phyloP scores from a whole-genome alignment of 2,113 vertebrate genomes.

The Rynchops niger region DNA sequence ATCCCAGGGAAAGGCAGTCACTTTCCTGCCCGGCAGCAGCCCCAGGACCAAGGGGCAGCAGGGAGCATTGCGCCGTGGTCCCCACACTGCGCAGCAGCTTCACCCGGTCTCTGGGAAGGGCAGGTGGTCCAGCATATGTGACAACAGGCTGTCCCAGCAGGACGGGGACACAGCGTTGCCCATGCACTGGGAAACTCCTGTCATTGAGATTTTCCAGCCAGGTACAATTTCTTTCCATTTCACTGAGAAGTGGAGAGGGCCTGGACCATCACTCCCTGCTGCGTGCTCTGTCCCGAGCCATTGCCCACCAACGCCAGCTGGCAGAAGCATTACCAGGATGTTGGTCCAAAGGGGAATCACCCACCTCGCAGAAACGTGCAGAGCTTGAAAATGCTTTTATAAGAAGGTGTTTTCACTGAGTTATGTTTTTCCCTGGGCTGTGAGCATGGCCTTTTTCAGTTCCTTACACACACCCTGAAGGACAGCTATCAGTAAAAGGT shows the following conservation, averaged over 20 bases:
- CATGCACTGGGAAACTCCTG: background rate
- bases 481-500: background rate
- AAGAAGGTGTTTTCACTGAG: background rate
- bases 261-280: background rate
- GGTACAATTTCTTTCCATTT: background rate
- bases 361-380: background rate
- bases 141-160: slow-evolving; percentile 1
- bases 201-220: background rate
- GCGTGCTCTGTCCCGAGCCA: background rate
- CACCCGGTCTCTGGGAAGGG: rapidly evolving
- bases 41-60: background rate
- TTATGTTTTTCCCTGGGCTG: background rate
- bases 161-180: background rate
- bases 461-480: background rate
- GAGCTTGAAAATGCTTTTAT: background rate
- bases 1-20: background rate
- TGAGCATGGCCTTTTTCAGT: background rate
- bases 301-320: rapidly evolving
- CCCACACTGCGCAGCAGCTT: background rate
- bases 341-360: background rate
- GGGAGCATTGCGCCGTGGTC: rapidly evolving
- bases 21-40: background rate
- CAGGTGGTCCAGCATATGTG: slow-evolving; percentile 20
- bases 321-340: background rate
- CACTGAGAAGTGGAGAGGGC: background rate